Evolutionary conservation across 2,113 vertebrate species (phyloP), one percentile per base, ranked within the genome.

Genomic region (Asarcornis scutulata): DNA sequence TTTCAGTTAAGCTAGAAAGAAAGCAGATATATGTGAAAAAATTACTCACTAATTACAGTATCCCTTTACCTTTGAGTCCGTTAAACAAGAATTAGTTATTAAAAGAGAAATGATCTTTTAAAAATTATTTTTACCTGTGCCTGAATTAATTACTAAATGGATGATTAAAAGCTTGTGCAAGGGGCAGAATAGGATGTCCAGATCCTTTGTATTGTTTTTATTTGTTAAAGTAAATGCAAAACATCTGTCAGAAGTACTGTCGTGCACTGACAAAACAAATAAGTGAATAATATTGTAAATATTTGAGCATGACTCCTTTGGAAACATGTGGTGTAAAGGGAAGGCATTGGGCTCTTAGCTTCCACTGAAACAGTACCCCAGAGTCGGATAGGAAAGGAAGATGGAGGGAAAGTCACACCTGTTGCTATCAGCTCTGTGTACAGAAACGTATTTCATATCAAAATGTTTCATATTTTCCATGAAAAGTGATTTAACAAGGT

Each of bases 1-100:
- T 98, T 98, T 99, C 99, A 2, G 98, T 99, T 98, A 99, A 98
- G 97, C 99, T 99, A 90, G 7, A 44, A 60, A 73, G 42, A 80
- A 95, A 96, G 78, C 7, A 69, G 36, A 96, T 31, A 97, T 0
- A 8, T 68, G 7, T 83, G 40, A 98, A 88, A 94, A 76, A 93
- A 69, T 86, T 94, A 44, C n/a, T 69, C 27, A 84, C 34, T 17
- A 48, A 76, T 60, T 62, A 87, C n/a, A 53, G 20, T 63, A 64
- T 66, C 9, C 22, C 17, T 48, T 77, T 50, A 60, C 68, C 29
- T 60, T 34, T 71, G 17, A 79, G 55, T 68, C 68, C 82, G 34
- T 60, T 88, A 63, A 67, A 78, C 15, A 25, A 27, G 36, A 89
- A 64, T 36, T 64, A 50, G 58, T 9, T 62, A 82, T 89, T 44